Conservation (phyloP, 2,797 vertebrate genomes). For the Pseudochromis fuscus region DNA sequence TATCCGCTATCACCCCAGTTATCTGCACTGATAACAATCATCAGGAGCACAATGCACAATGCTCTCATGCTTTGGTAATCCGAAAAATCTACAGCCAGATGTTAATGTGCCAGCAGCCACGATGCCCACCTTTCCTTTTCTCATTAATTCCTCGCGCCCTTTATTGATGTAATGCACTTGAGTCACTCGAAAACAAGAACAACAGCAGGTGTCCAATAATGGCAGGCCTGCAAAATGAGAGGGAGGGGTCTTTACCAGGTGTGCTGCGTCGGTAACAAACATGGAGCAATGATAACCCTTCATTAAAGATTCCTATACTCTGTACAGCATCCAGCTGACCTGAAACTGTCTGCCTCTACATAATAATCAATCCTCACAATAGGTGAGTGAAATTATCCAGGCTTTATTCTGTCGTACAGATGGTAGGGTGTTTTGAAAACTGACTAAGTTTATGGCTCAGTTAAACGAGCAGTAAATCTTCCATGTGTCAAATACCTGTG, state of each 20-base stretch:
- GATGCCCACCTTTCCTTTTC: conserved; percentile 76
- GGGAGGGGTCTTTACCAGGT: conserved; percentile 82
- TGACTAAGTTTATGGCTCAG: conserved; percentile 59
- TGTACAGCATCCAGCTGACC: conserved; percentile 68
- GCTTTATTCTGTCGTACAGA: conserved; percentile 55
- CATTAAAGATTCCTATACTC: conserved; percentile 84
- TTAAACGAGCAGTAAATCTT: conserved; percentile 68
- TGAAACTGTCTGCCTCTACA: conserved; percentile 46
- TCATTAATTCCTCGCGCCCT: conserved; percentile 72
- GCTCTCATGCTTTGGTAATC: conserved; percentile 72
- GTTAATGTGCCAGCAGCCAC: conserved; percentile 70
- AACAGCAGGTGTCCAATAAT: conserved; percentile 82
- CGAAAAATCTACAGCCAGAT: conserved; percentile 76
- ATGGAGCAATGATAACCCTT: conserved; percentile 78
- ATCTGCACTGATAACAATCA: conserved; percentile 79
- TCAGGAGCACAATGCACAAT: conserved; percentile 63
- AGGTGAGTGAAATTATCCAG: conserved; percentile 70
- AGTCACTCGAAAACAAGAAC: conserved; percentile 79
- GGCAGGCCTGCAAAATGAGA: conserved; percentile 67
- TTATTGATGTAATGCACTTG: conserved; percentile 79
- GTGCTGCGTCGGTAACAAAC: conserved; percentile 76
- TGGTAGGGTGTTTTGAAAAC: conserved; percentile 59
- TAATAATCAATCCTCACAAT: conserved; percentile 67
- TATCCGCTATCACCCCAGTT: conserved; percentile 45
- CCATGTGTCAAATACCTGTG: conserved; percentile 47